Evolutionary conservation across 30 jellyfish, hydroid and myxozoan genomes (phyloP).

Genomic region (Catostylus mosaicus): DNA sequence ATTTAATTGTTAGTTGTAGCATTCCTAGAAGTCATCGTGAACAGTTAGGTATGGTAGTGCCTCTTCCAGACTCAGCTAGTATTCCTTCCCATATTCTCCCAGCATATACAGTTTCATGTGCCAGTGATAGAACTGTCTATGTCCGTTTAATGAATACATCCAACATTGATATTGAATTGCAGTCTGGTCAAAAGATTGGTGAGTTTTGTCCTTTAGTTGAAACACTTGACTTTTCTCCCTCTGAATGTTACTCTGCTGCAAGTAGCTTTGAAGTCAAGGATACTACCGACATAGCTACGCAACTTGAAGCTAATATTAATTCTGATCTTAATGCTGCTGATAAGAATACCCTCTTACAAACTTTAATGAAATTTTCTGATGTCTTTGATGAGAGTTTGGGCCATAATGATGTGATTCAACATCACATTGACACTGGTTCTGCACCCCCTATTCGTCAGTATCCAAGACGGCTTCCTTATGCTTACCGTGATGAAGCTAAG

Average conservation of each 20-base stretch:
- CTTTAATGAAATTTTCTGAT: slow-evolving; percentile 46
- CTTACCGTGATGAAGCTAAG: slow-evolving; percentile 46
- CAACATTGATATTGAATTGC: slow-evolving; percentile 37
- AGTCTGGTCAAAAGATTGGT: slow-evolving; percentile 46
- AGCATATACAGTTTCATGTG: slow-evolving; percentile 33
- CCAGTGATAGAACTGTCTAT: slow-evolving; percentile 2
- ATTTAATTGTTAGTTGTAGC: not conserved
- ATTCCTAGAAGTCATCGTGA: slow-evolving; percentile 27
- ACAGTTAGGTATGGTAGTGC: slow-evolving; percentile 30
- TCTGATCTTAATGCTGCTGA: not conserved
- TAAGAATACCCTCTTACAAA: not conserved
- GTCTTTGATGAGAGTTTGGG: slow-evolving; percentile 60
- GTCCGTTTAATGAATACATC: slow-evolving; percentile 44
- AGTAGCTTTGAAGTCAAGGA: not conserved
- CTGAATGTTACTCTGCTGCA: not conserved
- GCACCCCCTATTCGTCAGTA: slow-evolving; percentile 60
- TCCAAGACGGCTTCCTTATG: slow-evolving; percentile 57
- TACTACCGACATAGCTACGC: not conserved
- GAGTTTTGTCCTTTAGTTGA: slow-evolving; percentile 45
- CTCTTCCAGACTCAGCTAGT: not conserved
- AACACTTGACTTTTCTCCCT: not conserved
- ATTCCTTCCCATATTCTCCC: slow-evolving; percentile 11
- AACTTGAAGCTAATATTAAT: slow-evolving; percentile 5
- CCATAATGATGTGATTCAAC: slow-evolving; percentile 46
- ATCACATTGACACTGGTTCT: slow-evolving; percentile 56